Evolutionary conservation across 2,113 vertebrate species (phyloP).

Genomic region (Megaceryle torquata): DNA sequence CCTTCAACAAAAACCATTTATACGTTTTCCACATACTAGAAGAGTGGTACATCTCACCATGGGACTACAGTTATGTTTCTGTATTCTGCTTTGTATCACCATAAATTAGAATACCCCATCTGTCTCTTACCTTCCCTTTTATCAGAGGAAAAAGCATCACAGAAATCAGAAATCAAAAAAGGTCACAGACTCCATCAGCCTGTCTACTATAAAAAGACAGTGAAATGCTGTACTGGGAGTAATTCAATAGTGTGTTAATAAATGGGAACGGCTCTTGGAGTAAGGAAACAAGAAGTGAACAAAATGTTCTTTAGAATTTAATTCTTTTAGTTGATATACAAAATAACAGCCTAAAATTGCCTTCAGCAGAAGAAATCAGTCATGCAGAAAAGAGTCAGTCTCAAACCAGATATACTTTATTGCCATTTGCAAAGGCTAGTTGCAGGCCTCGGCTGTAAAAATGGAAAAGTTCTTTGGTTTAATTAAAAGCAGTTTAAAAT

Average conservation of each 20-base stretch:
- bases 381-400: not conserved
- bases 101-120: slow-evolving; percentile 30
- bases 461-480: not conserved
- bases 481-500: slow-evolving; percentile 40
- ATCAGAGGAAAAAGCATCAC: not conserved
- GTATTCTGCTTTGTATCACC: not conserved
- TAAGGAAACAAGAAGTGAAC: not conserved
- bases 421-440: not conserved
- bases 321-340: not conserved
- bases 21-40: not conserved
- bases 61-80: not conserved
- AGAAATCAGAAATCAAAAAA: slow-evolving; percentile 33
- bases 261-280: not conserved
- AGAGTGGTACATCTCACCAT: not conserved
- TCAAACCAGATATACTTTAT: not conserved
- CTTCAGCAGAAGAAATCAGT: not conserved
- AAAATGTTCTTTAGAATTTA: not conserved
- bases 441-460: not conserved
- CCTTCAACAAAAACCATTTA: slow-evolving; percentile 7
- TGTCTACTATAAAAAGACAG: not conserved
- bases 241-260: slow-evolving; percentile 4
- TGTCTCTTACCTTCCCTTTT: not conserved
- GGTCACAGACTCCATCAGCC: not conserved
- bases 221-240: not conserved
- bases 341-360: not conserved